Evolutionary conservation across 2,113 vertebrate genomes (phyloP).

Genomic region (Sterna hirundo): DNA sequence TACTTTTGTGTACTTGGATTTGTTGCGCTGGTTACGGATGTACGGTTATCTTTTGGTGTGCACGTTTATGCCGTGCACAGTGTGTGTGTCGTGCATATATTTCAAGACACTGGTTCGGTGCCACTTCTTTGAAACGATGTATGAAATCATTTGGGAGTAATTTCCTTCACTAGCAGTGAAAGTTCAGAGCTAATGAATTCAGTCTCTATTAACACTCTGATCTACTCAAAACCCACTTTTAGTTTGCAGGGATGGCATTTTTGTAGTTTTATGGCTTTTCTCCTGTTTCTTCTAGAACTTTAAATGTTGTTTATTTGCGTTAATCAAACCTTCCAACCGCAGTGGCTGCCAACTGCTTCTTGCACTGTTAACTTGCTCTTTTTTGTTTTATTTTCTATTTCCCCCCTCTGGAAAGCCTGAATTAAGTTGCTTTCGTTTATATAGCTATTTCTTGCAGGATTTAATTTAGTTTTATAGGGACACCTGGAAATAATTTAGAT

Average conservation of each 20-base stretch:
- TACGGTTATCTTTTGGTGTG: background rate
- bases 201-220: background rate
- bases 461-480: background rate
- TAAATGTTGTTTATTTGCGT: background rate
- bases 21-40: background rate
- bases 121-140: background rate
- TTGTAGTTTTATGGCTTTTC: background rate
- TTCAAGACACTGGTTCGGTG: background rate
- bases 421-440: slow-evolving; percentile 39
- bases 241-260: background rate
- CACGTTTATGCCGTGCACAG: fast-evolving
- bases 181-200: background rate
- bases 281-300: slow-evolving; percentile 13
- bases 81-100: background rate
- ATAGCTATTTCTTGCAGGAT: slow-evolving; percentile 40
- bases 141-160: background rate
- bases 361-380: background rate
- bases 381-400: background rate
- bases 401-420: background rate
- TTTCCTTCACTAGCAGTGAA: background rate
- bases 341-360: background rate
- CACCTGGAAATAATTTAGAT: slow-evolving; percentile 32
- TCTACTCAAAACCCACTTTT: background rate
- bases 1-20: background rate
- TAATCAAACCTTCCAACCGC: background rate